These are phyloP conservation scores for Patella caerulea DNA, from an alignment of 2,888 invertebrate genomes.

Conservation along the genomic window DNA sequence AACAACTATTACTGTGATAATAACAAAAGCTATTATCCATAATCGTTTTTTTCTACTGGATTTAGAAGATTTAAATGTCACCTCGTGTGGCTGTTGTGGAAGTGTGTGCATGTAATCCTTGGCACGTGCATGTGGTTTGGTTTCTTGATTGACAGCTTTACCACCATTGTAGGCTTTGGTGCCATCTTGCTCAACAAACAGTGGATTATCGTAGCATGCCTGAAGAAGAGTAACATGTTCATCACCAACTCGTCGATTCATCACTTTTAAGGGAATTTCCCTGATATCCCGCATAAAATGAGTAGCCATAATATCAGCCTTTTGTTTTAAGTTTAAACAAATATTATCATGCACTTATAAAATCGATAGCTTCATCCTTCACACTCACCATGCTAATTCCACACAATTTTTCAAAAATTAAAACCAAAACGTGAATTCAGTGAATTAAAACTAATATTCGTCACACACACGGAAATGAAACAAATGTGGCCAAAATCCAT, in stretches of 20 bases:
- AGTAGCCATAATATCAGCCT: conserved; percentile 14
- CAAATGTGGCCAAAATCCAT: too few species aligned
- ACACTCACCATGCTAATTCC: too few species aligned
- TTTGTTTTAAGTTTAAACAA: too few species aligned
- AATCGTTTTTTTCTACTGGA: conserved; percentile 29
- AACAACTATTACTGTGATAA: conserved; percentile 30
- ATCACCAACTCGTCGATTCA: conserved; percentile 45
- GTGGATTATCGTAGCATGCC: conserved; percentile 64
- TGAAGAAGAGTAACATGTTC: conserved; percentile 61
- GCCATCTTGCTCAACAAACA: conserved; percentile 54
- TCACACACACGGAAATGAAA: too few species aligned
- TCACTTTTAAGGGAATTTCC: conserved; percentile 40
- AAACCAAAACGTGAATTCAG: too few species aligned
- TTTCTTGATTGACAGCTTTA: not conserved
- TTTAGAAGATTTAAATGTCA: conserved; percentile 33
- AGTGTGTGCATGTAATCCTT: conserved; percentile 41
- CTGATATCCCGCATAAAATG: conserved; percentile 31
- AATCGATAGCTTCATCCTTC: too few species aligned
- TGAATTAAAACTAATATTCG: too few species aligned
- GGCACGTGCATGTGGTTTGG: conserved; percentile 23
- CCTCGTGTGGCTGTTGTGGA: conserved; percentile 25
- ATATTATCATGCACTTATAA: too few species aligned
- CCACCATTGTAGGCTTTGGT: conserved; percentile 23
- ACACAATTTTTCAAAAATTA: too few species aligned
- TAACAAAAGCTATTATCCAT: conserved; percentile 27